Conservation (phyloP, 1,140 invertebrate genomes). For the Neotoxoptera formosana region DNA sequence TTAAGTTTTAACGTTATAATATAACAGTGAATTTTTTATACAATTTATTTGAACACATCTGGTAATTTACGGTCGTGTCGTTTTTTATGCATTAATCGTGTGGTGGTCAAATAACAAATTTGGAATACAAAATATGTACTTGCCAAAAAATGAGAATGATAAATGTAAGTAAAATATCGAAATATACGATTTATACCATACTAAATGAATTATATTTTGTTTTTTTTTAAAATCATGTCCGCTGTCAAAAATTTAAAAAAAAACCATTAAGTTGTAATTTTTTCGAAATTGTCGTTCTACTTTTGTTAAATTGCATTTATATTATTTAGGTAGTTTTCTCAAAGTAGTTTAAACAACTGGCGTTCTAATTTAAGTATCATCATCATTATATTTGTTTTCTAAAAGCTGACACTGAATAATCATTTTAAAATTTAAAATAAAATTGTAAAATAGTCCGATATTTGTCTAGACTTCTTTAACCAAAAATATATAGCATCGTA, state of each 20-base stretch:
- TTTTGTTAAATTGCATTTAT: not conserved
- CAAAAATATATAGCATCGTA: not conserved
- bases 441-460: not conserved
- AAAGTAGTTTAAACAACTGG: not conserved
- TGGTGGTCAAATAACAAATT: not conserved
- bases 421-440: not conserved
- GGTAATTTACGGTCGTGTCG: not conserved
- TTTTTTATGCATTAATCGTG: not conserved
- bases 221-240: not conserved
- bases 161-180: constrained; percentile 5
- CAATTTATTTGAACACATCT: not conserved
- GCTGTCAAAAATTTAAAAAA: not conserved
- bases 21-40: not conserved
- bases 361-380: not conserved
- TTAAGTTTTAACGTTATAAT: not conserved
- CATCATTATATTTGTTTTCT: not conserved
- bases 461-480: not conserved
- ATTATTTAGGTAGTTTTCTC: not conserved
- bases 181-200: not conserved
- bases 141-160: not conserved
- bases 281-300: not conserved
- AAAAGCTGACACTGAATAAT: not conserved
- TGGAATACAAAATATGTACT: constrained; percentile 21
- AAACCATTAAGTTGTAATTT: not conserved
- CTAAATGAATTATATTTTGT: not conserved